phyloP scores from a whole-genome alignment of 1,140 invertebrate genomes.

The Drosophila ercepeae region DNA sequence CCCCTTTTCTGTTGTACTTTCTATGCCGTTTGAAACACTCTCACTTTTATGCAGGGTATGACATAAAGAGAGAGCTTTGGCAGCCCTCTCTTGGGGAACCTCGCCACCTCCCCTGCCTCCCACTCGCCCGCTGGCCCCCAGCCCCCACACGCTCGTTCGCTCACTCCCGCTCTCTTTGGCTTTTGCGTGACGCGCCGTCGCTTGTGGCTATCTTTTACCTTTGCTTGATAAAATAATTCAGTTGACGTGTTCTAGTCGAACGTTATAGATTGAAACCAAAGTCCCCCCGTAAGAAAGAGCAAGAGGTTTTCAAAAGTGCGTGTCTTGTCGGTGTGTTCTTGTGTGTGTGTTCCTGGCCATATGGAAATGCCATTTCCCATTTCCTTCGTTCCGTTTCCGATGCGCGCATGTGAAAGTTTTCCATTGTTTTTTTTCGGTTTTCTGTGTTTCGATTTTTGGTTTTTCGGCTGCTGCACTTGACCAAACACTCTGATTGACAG shows the following conservation, averaged over 20 bases:
- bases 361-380: conserved; percentile 23
- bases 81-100: neutral
- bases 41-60: conserved; percentile 32
- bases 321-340: conserved; percentile 3
- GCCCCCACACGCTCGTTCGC: neutral
- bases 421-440: neutral
- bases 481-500: conserved; percentile 29
- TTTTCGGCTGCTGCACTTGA: conserved; percentile 40
- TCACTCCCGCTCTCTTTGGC: neutral
- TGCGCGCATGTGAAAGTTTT: conserved; percentile 20
- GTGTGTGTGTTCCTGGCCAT: conserved; percentile 16
- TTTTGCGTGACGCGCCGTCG: conserved; percentile 38
- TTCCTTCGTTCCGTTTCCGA: too few relatives aligned
- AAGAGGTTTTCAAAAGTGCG: conserved; percentile 4
- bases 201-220: conserved; percentile 72
- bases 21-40: conserved; percentile 7
- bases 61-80: conserved; percentile 7
- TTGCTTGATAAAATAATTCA: conserved; percentile 82
- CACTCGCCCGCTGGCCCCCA: neutral
- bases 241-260: conserved; percentile 82
- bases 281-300: conserved; percentile 1
- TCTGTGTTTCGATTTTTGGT: neutral
- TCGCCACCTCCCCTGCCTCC: neutral
- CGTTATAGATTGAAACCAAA: conserved; percentile 70
- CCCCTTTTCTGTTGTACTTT: too few relatives aligned